These are phyloP conservation scores for Temnopleurus reevesii DNA, from an alignment of 53 echinoderm and acorn worm genomes.

Conservation along the genomic window DNA sequence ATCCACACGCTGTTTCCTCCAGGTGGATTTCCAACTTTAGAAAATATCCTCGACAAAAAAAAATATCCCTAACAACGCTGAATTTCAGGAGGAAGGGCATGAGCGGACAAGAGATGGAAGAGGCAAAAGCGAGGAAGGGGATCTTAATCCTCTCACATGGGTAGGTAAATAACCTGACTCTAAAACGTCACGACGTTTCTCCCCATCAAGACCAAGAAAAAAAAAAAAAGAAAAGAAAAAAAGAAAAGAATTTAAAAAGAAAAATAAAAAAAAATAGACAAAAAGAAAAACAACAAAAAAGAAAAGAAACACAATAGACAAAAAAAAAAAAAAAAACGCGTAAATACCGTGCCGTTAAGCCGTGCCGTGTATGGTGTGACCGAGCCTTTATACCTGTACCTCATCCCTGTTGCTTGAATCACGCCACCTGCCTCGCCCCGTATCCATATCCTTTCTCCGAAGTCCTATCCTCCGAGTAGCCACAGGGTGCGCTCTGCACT, in stretches of 20 bases:
- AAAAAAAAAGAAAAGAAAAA: too few species aligned
- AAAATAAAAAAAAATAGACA: too few species aligned
- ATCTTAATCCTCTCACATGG: conserved; percentile 47
- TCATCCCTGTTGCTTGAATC: background rate
- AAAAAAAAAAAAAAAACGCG: too few species aligned
- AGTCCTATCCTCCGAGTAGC: background rate
- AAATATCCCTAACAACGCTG: background rate
- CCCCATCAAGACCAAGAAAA: too few species aligned
- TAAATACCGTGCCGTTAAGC: too few species aligned
- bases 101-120: background rate
- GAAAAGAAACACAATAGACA: too few species aligned
- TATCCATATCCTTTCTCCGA: conserved; percentile 5
- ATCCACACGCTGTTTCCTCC: conserved; percentile 51
- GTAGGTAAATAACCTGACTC: conserved; percentile 30
- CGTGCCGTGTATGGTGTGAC: too few species aligned
- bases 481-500: conserved; percentile 20
- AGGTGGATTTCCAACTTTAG: conserved; percentile 44
- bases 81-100: background rate
- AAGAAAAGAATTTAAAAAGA: too few species aligned
- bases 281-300: too few species aligned
- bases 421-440: conserved; percentile 11
- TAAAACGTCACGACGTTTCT: conserved; percentile 15
- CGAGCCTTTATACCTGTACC: too few species aligned
- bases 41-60: background rate
- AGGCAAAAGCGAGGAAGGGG: background rate